Conservation (phyloP, 2,888 invertebrate species). For the Eupithecia pulchellata region DNA sequence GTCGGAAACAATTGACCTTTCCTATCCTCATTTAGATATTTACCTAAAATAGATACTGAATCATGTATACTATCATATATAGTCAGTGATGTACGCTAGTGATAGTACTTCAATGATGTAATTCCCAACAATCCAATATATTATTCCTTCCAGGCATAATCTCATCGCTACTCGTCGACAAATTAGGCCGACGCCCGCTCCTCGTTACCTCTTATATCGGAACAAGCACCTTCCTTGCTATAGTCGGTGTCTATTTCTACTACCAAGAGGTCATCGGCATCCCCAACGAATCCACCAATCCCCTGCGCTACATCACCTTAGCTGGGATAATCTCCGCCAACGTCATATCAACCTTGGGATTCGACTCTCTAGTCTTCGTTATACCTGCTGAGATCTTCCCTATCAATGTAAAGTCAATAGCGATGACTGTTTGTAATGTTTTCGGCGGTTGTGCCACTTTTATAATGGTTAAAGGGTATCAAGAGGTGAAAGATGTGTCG, state of each 20-base stretch:
- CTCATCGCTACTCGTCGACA: constrained; percentile 68
- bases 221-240: constrained; percentile 55
- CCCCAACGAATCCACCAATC: constrained; percentile 49
- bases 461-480: constrained; percentile 79
- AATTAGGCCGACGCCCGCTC: constrained; percentile 78
- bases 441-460: constrained; percentile 81
- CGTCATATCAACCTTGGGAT: constrained; percentile 71
- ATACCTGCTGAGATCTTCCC: constrained; percentile 86
- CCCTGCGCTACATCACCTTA: constrained; percentile 69
- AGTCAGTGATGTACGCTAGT: too few species aligned
- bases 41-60: too few species aligned
- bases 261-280: constrained; percentile 60
- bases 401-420: constrained; percentile 83
- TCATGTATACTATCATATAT: too few species aligned
- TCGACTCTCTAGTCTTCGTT: constrained; percentile 78
- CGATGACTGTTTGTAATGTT: constrained; percentile 78
- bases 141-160: constrained; percentile 63
- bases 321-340: constrained; percentile 69
- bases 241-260: constrained; percentile 73
- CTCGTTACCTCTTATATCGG: constrained; percentile 73
- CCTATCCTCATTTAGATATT: too few species aligned
- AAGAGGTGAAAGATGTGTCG: constrained; percentile 71
- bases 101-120: too few species aligned
- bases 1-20: too few species aligned
- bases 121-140: not conserved